Base-by-base conservation (phyloP, 1,140 invertebrate genomes). In the Oppia nitens region DNA sequence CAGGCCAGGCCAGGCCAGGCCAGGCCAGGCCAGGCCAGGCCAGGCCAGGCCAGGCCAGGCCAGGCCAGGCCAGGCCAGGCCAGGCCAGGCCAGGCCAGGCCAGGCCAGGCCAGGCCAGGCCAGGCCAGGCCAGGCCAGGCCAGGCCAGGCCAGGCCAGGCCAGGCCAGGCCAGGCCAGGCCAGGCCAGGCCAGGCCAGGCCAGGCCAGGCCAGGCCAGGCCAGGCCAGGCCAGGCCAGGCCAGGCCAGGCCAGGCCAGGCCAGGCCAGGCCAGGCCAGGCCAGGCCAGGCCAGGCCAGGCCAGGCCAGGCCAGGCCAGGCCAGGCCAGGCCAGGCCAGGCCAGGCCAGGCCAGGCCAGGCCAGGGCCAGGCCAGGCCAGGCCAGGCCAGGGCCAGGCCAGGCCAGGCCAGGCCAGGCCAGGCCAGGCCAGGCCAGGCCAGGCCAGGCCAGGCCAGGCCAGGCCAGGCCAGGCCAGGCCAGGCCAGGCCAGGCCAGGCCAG, bases 391-490 rank as follows among this genome's bases (percentile, higher is more conserved):
- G n/a, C n/a, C n/a, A n/a, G n/a, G n/a, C n/a, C n/a, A n/a, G n/a
- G n/a, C 40, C 27, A 60, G 62, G 61, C 62, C 63, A 62, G 62
- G 62, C 62, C 63, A 62, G 62, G 57, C 62, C 61, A 62, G 62
- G 57, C 62, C 63, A 63, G 62, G 62, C 62, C 62, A 63, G 62
- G 62, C 62, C 49, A n/a, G n/a, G n/a, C 63, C 63, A 64, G 63
- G 63, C 63, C 63, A 64, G 63, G 63, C 63, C 62, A 64, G 63
- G 63, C 63, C 63, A 63, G 61, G 63, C 63, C 63, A 64, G 63
- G 63, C 63, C 63, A 64, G 63, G 59, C 60, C 59, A 62, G 59
- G 53, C 61, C 59, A 54, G 58, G 58, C 62, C 58, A 57, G 63
- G 32, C 60, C 63, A 55, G 60, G 60, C 60, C 59, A 49, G 62